A percentile compares a stretch with the other conserved stretches of the same genome.
Evolutionary conservation across 1,140 invertebrate genomes (phyloP).

Genomic region (Penaeus indicus): DNA sequence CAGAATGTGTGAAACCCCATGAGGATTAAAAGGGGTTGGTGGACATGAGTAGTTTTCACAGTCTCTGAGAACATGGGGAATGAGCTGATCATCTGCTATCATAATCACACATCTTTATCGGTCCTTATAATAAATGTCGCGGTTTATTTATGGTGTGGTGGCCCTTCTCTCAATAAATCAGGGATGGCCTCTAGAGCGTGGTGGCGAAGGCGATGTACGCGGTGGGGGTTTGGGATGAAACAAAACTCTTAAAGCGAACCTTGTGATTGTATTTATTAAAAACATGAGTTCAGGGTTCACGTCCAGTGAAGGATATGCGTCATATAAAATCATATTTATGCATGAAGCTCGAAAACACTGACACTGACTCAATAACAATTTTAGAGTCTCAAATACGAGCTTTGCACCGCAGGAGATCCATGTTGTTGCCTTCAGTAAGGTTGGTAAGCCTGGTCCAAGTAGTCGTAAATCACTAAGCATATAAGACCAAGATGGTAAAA

Average conservation of each 20-base stretch:
- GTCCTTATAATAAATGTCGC: conserved; percentile 55
- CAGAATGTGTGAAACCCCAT: too few species aligned
- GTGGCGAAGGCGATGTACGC: not conserved
- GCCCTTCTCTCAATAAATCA: conserved; percentile 53
- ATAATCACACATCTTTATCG: conserved; percentile 59
- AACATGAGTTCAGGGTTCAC: not conserved
- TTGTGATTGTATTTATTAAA: not conserved
- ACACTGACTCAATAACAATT: not conserved
- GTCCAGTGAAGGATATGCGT: not conserved
- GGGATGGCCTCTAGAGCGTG: conserved; percentile 20
- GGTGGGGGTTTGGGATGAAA: not conserved
- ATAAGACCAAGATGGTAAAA: conserved; percentile 38
- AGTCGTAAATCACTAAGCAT: conserved; percentile 39
- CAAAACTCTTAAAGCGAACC: too few species aligned
- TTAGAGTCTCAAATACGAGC: conserved; percentile 28
- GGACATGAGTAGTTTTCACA: conserved; percentile 10
- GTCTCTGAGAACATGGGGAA: conserved; percentile 26
- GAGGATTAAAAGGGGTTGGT: not conserved
- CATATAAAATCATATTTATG: too few species aligned
- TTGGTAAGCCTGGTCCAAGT: conserved; percentile 39
- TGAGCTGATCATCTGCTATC: conserved; percentile 39
- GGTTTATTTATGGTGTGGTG: conserved; percentile 46
- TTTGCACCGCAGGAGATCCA: not conserved
- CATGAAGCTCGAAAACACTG: too few species aligned
- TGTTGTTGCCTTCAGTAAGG: conserved; percentile 11